phyloP scores from a whole-genome alignment of 2,797 vertebrate genomes.

The Bradypodion pumilum region DNA sequence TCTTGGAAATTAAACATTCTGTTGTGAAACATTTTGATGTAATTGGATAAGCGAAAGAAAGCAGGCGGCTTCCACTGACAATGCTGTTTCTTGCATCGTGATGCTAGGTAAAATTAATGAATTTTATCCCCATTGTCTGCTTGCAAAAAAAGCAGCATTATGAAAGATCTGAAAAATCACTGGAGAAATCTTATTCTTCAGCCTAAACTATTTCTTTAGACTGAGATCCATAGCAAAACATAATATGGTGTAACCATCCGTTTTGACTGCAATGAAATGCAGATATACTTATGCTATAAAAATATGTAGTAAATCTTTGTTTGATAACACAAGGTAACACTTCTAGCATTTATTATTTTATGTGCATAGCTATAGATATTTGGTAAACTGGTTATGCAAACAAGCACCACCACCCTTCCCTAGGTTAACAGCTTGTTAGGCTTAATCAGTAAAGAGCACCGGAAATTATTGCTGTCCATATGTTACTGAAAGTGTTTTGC shows the following conservation, averaged over 20 bases:
- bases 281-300: not conserved
- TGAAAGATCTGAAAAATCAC: not conserved
- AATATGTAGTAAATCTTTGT: not conserved
- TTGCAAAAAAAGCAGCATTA: not conserved
- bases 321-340: not conserved
- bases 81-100: not conserved
- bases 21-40: constrained; percentile 22
- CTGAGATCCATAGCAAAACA: not conserved
- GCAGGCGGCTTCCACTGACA: not conserved
- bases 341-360: not conserved
- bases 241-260: not conserved
- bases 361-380: constrained; percentile 37
- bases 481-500: constrained; percentile 57
- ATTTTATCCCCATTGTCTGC: not conserved
- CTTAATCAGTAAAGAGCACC: constrained; percentile 41
- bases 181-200: too few relatives aligned
- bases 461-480: constrained; percentile 60
- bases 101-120: not conserved
- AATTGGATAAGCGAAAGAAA: not conserved
- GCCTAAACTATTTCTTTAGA: too few relatives aligned
- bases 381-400: constrained; percentile 28
- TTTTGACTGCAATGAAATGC: not conserved
- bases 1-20: constrained; percentile 9
- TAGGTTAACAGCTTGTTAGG: constrained; percentile 53
- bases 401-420: constrained; percentile 3